Conservation (phyloP, 2,888 invertebrate species). For the Ceriagrion tenellum region DNA sequence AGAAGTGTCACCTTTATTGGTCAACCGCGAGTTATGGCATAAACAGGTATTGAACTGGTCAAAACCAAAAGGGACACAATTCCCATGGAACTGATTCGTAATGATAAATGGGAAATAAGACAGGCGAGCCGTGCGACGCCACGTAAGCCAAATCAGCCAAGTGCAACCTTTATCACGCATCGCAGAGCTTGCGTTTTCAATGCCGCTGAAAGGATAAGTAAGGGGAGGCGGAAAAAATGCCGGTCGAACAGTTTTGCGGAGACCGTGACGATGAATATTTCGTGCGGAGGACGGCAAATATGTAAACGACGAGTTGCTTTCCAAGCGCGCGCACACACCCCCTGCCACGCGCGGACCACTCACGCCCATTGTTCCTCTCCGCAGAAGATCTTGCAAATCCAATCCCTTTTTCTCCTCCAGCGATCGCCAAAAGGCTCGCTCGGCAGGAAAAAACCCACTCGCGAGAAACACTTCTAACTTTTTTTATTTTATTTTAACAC, state of each 20-base stretch:
- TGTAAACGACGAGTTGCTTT: slow-evolving; percentile 18
- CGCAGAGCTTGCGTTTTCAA: background rate
- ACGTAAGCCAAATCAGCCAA: background rate
- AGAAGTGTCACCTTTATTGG: too few species aligned
- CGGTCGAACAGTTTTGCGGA: background rate
- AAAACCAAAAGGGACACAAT: background rate
- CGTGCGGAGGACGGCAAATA: background rate
- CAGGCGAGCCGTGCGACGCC: too few species aligned
- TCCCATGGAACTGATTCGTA: background rate
- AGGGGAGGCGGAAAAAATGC: background rate
- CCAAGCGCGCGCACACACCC: background rate
- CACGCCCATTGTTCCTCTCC: background rate
- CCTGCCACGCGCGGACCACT: slow-evolving; percentile 22
- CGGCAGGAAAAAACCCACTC: slow-evolving; percentile 2
- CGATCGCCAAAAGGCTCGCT: slow-evolving; percentile 9
- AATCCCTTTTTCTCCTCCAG: slow-evolving; percentile 13
- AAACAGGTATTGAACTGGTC: background rate
- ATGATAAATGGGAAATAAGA: background rate
- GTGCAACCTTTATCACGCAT: background rate
- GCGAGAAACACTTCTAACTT: slow-evolving; percentile 35
- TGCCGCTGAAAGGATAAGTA: background rate
- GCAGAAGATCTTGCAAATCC: background rate
- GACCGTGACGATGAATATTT: background rate
- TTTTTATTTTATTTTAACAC: background rate
- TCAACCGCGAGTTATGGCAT: too few species aligned